A percentile compares a stretch with the other conserved stretches of the same genome.
phyloP scores from a whole-genome alignment of 2,888 invertebrate species.

The Euplexia lucipara region DNA sequence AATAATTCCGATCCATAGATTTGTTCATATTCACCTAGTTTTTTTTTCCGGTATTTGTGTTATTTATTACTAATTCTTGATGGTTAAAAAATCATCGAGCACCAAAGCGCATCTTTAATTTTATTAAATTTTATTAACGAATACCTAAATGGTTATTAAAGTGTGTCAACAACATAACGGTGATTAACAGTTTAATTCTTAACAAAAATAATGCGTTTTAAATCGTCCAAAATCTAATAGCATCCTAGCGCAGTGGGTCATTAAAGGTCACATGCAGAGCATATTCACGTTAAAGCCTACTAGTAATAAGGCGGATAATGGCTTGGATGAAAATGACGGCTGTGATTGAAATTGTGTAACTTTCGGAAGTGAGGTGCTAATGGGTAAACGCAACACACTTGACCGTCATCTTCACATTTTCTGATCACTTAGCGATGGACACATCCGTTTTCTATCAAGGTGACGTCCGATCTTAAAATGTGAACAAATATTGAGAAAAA shows the following conservation, averaged over 20 bases:
- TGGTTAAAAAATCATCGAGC: too few species aligned
- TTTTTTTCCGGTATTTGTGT: too few species aligned
- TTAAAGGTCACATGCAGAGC: conserved; percentile 30
- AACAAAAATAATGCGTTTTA: conserved; percentile 52
- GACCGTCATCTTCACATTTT: conserved; percentile 34
- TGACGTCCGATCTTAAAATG: not conserved
- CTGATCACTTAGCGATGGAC: not conserved
- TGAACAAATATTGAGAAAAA: not conserved
- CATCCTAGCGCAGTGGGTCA: conserved; percentile 43
- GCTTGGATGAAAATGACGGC: not conserved
- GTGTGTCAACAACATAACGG: conserved; percentile 37
- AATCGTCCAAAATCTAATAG: conserved; percentile 46
- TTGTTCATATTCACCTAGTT: too few species aligned
- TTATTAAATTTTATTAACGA: conserved; percentile 15
- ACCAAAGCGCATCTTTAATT: conserved; percentile 9
- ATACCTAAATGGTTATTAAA: conserved; percentile 17
- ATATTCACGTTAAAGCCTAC: not conserved
- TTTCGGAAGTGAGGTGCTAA: conserved; percentile 44
- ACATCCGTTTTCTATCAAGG: conserved; percentile 23
- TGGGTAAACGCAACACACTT: conserved; percentile 29
- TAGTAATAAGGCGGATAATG: conserved; percentile 9
- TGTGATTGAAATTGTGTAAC: conserved; percentile 40
- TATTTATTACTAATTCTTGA: too few species aligned
- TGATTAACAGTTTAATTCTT: conserved; percentile 38
- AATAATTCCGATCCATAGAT: too few species aligned